Evolutionary conservation across 1,140 invertebrate species (phyloP).

Genomic region (Drosophila persimilis): DNA sequence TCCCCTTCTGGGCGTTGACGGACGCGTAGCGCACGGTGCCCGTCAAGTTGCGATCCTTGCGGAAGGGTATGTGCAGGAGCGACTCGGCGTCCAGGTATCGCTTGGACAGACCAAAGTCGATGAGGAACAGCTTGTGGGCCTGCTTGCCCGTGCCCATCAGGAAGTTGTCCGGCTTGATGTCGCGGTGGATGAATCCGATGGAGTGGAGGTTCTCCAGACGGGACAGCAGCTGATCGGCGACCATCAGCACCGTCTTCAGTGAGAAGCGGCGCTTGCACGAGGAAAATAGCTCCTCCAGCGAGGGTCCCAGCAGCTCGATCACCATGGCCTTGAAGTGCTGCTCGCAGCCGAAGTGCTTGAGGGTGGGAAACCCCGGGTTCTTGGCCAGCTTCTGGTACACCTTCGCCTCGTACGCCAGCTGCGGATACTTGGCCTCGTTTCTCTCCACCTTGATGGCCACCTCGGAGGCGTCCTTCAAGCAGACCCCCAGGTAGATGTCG

Average conservation of each 20-base stretch:
- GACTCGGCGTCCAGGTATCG: conserved; percentile 96
- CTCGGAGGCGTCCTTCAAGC: conserved; percentile 97
- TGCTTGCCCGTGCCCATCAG: conserved; percentile 98
- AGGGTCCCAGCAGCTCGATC: conserved; percentile 98
- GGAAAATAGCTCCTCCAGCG: conserved; percentile 99
- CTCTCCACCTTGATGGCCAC: conserved; percentile 99
- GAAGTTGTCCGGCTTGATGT: conserved; percentile 99
- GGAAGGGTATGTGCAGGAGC: conserved; percentile 96
- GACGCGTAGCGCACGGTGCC: conserved; percentile 90
- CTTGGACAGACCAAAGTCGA: conserved; percentile 99
- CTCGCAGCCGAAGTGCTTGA: conserved; percentile 98
- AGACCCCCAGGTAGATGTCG: conserved; percentile 98
- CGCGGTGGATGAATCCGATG: conserved; percentile 98
- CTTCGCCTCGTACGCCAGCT: conserved; percentile 99
- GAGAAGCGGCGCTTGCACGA: conserved; percentile 98
- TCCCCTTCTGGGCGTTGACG: conserved; percentile 90
- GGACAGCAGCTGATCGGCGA: conserved; percentile 98
- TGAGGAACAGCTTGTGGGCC: conserved; percentile 96
- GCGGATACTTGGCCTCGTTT: conserved; percentile 98
- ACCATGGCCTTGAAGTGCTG: conserved; percentile 99
- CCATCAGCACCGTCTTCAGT: conserved; percentile 97
- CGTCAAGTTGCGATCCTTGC: conserved; percentile 99
- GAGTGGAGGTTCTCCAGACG: conserved; percentile 98
- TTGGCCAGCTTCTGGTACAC: conserved; percentile 98
- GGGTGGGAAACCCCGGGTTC: conserved; percentile 94